Percentiles rank a stretch among this genome's conserved stretches.
Conservation (phyloP, 1,140 invertebrate species). For the Campodea augens region DNA sequence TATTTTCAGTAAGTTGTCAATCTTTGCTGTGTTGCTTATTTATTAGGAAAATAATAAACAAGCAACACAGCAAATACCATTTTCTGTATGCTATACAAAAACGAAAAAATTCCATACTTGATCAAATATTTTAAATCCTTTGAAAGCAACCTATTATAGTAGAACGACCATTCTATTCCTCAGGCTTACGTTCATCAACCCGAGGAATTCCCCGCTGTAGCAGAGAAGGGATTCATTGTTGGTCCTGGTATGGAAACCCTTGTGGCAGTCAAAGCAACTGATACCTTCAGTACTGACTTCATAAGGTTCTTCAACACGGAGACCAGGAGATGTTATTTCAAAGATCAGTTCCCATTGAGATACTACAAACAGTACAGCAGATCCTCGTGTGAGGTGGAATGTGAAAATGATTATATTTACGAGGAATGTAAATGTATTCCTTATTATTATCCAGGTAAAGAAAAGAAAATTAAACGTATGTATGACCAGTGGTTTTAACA, state of each 20-base stretch:
- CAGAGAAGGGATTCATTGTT: constrained; percentile 14
- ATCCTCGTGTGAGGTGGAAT: constrained; percentile 13
- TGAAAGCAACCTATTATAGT: not conserved
- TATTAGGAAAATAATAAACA: too few relatives aligned
- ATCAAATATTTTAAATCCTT: too few relatives aligned
- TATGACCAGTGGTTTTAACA: not conserved
- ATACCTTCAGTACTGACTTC: constrained; percentile 11
- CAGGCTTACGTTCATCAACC: constrained; percentile 14
- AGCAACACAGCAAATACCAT: not conserved
- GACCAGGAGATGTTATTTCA: constrained; percentile 13
- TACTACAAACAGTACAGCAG: constrained; percentile 15
- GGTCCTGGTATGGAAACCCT: constrained; percentile 13
- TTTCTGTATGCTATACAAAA: not conserved
- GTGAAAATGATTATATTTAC: constrained; percentile 13
- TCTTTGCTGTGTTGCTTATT: too few relatives aligned
- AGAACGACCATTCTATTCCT: not conserved
- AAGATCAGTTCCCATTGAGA: constrained; percentile 11
- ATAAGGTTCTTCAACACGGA: constrained; percentile 8
- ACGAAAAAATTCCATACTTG: too few relatives aligned
- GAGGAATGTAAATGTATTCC: constrained; percentile 13
- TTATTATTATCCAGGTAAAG: constrained; percentile 14
- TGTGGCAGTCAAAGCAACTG: constrained; percentile 10
- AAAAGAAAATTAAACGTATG: not conserved
- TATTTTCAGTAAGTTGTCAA: too few relatives aligned
- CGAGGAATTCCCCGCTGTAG: constrained; percentile 15